Conservation (phyloP, 2,113 vertebrate genomes). For the Illadopsis cleaveri region DNA sequence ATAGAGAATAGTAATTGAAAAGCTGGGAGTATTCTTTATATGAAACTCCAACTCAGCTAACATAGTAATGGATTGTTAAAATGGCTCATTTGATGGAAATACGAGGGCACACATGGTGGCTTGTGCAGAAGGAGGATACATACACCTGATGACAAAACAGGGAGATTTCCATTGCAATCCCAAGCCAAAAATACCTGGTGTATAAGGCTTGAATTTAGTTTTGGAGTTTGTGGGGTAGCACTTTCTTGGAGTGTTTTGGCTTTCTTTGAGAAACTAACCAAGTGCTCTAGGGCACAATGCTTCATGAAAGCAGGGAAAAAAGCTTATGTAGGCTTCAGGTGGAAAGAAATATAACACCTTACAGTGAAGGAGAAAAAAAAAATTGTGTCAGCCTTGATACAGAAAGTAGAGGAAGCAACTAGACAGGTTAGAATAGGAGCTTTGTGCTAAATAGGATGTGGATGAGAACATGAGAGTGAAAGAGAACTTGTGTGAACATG, state of each 20-base stretch:
- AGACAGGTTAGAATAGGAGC: not conserved
- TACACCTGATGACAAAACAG: not conserved
- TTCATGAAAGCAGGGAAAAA: not conserved
- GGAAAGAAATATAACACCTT: not conserved
- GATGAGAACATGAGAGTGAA: not conserved
- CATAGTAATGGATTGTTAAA: not conserved
- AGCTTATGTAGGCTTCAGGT: not conserved
- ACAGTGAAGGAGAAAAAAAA: not conserved
- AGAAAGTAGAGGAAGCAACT: not conserved
- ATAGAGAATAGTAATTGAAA: not conserved
- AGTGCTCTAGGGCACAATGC: not conserved
- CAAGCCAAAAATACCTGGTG: not conserved
- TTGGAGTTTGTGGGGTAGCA: not conserved
- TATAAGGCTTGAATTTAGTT: not conserved
- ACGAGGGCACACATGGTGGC: not conserved
- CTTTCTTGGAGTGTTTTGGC: not conserved
- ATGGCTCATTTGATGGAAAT: not conserved
- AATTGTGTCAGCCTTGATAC: not conserved
- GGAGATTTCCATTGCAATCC: not conserved
- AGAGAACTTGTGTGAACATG: not conserved
- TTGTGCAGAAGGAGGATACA: not conserved
- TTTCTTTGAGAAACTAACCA: not conserved
- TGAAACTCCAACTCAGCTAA: not conserved
- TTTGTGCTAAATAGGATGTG: not conserved
- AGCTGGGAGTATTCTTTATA: not conserved